Base-by-base conservation (phyloP, 2,888 invertebrate species). In the Catocala sponsa region DNA sequence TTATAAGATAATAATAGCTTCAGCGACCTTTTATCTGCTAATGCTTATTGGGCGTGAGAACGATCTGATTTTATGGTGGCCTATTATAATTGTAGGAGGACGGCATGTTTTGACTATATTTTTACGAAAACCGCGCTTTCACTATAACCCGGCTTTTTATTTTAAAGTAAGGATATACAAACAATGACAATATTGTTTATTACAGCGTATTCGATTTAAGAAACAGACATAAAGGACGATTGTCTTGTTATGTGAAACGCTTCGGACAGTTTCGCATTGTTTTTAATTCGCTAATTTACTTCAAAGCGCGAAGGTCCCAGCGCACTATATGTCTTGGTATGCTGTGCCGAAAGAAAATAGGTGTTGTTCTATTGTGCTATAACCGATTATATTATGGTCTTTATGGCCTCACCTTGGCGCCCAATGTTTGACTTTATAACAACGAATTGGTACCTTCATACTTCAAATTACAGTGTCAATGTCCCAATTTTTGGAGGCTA, bases 1-100 rank as follows among this genome's bases (percentile, higher is more conserved):
- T 88, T 79, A 72, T 67, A 65, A 74, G 72, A 72, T 72, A 81
- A 82, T 83, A 83, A 85, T 87, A 86, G 85, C 71, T 80, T 74
- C 76, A 74, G 75, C 81, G 89, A 87, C 89, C 90, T 89, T 88
- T 56, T 82, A 78, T 81, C 78, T 87, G 85, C 82, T 87, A 87
- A 84, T 80, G 72, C 65, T 78, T 65, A 63, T 63, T 68, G 59
- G 63, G 59, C 63, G 65, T 52, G 60, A 63, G 62, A 69, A 62
- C 49, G 44, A 62, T 59, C 35, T 55, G 11, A 44, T 11, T 49
- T 41, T 50, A 38, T 9, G 53, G 42, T 55, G 41, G 52, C 43
- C 51, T 59, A 46, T 43, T 12, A 13, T 48, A 41, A 38, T 7
- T 38, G 35, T 38, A 25, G 25, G 25, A 25, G 25, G 25, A 25